Evolutionary conservation across 2,797 vertebrate genomes (phyloP).

Genomic region (Pteronotus mesoamericanus): DNA sequence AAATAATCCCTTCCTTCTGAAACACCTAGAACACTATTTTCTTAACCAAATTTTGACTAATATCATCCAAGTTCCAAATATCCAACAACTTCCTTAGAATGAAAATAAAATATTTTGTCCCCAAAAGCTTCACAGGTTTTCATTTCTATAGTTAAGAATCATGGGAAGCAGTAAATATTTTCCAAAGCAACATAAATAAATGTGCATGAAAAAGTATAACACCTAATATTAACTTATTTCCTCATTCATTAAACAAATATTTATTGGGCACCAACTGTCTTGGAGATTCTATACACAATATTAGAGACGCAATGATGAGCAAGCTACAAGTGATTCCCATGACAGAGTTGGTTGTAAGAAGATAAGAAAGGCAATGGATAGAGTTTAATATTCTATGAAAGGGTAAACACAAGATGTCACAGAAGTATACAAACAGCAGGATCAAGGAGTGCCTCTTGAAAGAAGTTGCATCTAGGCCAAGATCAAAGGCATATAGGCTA

Average conservation of each 20-base stretch:
- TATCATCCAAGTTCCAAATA: background rate
- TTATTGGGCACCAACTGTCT: background rate
- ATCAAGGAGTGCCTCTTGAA: background rate
- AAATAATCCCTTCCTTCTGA: background rate
- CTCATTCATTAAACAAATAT: conserved; percentile 2
- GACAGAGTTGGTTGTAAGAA: background rate
- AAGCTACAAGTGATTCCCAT: background rate
- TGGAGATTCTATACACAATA: background rate
- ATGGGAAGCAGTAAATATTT: background rate
- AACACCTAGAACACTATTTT: background rate
- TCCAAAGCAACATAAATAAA: background rate
- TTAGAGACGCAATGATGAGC: background rate
- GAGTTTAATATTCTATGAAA: background rate
- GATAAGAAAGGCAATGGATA: background rate
- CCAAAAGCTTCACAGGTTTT: background rate
- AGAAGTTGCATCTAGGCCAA: background rate
- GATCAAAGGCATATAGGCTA: background rate
- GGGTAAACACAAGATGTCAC: background rate
- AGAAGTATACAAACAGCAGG: background rate
- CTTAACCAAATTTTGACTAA: background rate
- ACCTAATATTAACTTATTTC: conserved; percentile 22
- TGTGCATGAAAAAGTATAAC: background rate
- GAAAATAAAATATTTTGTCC: conserved; percentile 11
- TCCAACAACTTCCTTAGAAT: background rate
- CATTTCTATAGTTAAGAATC: background rate